Conservation (phyloP, 2,888 invertebrate genomes). For the Dynastes tityus region DNA sequence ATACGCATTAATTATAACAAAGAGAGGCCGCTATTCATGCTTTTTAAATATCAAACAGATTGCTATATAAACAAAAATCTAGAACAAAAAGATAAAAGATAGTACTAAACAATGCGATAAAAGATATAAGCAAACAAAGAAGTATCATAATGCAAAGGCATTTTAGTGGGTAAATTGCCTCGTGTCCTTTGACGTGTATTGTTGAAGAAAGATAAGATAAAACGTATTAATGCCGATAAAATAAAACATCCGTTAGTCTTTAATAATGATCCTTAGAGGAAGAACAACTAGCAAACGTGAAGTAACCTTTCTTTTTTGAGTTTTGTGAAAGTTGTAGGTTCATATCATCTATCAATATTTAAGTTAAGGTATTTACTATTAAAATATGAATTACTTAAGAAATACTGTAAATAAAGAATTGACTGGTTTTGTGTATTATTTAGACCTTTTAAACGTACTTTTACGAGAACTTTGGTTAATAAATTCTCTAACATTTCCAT, state of each 20-base stretch:
- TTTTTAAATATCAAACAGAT: no score
- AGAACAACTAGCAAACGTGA: not conserved
- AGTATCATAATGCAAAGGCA: constrained; percentile 16
- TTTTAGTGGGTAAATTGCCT: constrained; percentile 1
- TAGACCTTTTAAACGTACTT: not conserved
- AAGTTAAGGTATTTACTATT: not conserved
- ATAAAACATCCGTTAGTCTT: constrained; percentile 7
- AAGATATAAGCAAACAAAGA: constrained; percentile 8
- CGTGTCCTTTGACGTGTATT: constrained; percentile 20
- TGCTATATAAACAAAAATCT: no score
- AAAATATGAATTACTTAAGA: not conserved
- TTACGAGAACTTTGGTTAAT: no score
- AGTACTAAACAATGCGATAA: no score
- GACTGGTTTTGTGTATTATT: not conserved
- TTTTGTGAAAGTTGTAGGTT: no score
- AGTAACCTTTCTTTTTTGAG: no score
- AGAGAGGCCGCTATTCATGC: no score
- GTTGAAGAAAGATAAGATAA: constrained; percentile 46
- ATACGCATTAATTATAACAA: no score
- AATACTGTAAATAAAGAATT: not conserved
- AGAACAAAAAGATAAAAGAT: no score
- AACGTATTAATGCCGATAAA: constrained; percentile 22
- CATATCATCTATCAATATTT: no score
- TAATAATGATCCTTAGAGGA: not conserved
- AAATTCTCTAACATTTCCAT: no score